Percentiles rank a stretch among this genome's conserved stretches.
phyloP scores from a whole-genome alignment of 2,797 vertebrate species.

The Oreochromis grahami region DNA sequence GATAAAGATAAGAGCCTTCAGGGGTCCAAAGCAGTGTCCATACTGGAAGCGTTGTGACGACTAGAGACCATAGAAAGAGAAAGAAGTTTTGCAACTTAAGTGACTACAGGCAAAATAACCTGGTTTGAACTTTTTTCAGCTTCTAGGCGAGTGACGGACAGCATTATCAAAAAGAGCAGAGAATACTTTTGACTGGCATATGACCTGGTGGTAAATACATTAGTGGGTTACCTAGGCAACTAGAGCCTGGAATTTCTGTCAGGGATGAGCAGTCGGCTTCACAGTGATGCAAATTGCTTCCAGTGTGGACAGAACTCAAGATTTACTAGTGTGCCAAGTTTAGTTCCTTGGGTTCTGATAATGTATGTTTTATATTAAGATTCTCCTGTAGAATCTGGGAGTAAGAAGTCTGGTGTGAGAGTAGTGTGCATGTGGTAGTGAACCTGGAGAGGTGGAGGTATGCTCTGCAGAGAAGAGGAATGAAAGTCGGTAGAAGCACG shows the following conservation, averaged over 20 bases:
- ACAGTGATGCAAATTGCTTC: background rate
- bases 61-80: background rate
- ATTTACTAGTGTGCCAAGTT: background rate
- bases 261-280: background rate
- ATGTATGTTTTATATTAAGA: background rate
- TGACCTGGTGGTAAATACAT: background rate
- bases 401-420: background rate
- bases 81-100: background rate
- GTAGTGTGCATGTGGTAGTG: background rate
- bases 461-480: background rate
- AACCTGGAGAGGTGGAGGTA: background rate
- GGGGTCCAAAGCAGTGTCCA: background rate
- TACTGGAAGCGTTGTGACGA: fast-evolving
- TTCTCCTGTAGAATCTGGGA: background rate
- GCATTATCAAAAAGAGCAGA: background rate
- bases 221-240: background rate
- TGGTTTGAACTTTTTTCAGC: background rate
- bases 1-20: background rate
- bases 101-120: background rate
- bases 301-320: background rate
- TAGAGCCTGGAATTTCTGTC: background rate
- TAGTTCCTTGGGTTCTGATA: background rate
- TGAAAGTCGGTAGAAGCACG: background rate
- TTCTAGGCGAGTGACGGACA: background rate
- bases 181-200: background rate